Evolutionary conservation across 1,140 invertebrate species (phyloP), one percentile per base, ranked within the genome.

Genomic region (Druon quercuslanigerum): DNA sequence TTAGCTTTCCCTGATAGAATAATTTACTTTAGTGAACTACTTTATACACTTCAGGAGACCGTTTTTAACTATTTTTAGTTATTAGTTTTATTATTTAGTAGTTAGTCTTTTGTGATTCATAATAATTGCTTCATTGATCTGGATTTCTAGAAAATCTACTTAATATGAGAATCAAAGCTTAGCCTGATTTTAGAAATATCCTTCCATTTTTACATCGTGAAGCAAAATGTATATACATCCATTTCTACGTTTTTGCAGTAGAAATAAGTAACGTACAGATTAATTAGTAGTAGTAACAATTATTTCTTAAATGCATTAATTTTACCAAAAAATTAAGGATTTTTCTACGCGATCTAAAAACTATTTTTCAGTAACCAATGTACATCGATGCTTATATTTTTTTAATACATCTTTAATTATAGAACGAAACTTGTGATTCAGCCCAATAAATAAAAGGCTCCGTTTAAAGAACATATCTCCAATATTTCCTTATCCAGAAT

Each of bases 61-160:
- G 40, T 46, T 46, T 46, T 46, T 46, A 46, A 46, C 40, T 40
- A 46, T 40, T 60, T 60, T 60, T 66, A 66, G 14, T 33, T 33
- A 4, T 33, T 33, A 33, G 4, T 33, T 33, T 33, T 33, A 33
- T 33, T 33, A 3, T 33, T 33, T 60, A 66, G 40, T 16, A 40
- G 25, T 66, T 66, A 66, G 13, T 33, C 20, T 66, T 66, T 66
- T 66, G 60, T 66, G 60, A 66, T 66, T 66, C 40, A 40, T 40
- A 57, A n/a, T 66, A 16, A 33, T 25, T 60, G 40, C 13, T 13
- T 66, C 33, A 66, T 17, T 7, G 20, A 13, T 60, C 20, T 66
- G 60, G 40, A n/a, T n/a, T 7, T 33, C 57, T 14, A 66, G 40
- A 66, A 66, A 16, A 20, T 57, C 56, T 57, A 3, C 16, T 16